Evolutionary conservation across 2,113 vertebrate species (phyloP).

Genomic region (Perccottus glenii): DNA sequence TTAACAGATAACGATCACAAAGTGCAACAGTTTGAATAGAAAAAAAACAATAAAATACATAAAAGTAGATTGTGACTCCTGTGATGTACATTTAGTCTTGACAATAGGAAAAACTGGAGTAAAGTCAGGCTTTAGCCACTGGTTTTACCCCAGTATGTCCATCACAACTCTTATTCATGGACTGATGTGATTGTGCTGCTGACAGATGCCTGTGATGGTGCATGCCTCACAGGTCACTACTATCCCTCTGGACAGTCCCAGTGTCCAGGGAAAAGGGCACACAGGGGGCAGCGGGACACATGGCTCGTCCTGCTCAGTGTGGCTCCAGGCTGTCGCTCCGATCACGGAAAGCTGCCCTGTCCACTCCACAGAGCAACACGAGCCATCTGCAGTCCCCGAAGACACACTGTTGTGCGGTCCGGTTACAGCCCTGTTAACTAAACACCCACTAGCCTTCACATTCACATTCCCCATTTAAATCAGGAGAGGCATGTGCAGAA

Average conservation of each 20-base stretch:
- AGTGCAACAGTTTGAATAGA: too few species aligned
- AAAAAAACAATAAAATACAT: too few species aligned
- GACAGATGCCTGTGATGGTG: slow-evolving; percentile 14
- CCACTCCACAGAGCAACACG: background rate
- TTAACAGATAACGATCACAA: too few species aligned
- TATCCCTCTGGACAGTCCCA: slow-evolving; percentile 17
- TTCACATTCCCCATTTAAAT: too few species aligned
- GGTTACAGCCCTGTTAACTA: too few species aligned
- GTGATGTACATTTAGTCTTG: too few species aligned
- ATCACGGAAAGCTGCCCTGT: slow-evolving; percentile 14
- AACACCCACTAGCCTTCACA: too few species aligned
- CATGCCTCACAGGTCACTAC: slow-evolving; percentile 1
- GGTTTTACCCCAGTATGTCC: background rate
- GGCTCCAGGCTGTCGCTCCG: slow-evolving; percentile 10
- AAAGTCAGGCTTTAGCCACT: too few species aligned
- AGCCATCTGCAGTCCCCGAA: slow-evolving; percentile 28
- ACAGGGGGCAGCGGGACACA: background rate
- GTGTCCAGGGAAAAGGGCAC: slow-evolving; percentile 1
- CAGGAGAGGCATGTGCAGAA: too few species aligned
- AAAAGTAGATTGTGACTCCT: too few species aligned
- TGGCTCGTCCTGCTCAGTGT: slow-evolving; percentile 1
- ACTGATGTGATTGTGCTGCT: background rate
- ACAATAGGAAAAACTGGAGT: too few species aligned
- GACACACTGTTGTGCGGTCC: background rate
- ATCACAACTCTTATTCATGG: too few species aligned